These are phyloP conservation scores for Trichosurus vulpecula DNA, from an alignment of 2,797 vertebrate genomes.

Conservation along the genomic window DNA sequence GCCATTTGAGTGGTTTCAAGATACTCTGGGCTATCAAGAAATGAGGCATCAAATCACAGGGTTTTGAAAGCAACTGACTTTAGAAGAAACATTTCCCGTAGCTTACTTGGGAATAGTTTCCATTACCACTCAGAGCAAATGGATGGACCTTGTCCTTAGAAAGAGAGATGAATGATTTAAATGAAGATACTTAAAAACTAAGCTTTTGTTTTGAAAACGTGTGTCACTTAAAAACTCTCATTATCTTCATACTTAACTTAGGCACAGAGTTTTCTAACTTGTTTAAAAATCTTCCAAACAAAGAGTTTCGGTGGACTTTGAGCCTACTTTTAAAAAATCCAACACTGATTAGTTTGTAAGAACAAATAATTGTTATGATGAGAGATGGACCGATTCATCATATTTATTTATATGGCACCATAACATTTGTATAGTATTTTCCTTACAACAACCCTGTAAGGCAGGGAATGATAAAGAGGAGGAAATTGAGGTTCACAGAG, in stretches of 20 bases:
- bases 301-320: neutral
- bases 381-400: neutral
- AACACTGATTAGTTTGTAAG: neutral
- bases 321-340: neutral
- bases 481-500: neutral
- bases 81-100: neutral
- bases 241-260: neutral
- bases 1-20: neutral
- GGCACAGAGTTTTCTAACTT: neutral
- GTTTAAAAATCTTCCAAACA: neutral
- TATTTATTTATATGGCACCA: neutral
- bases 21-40: neutral
- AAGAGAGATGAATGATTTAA: neutral
- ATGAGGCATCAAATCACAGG: neutral
- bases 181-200: neutral
- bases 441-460: neutral
- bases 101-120: neutral
- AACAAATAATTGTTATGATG: neutral
- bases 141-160: neutral
- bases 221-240: neutral
- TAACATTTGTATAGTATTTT: neutral
- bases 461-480: neutral
- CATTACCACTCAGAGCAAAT: neutral
- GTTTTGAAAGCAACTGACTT: neutral
- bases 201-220: neutral